Evolutionary conservation across 2,888 invertebrate genomes (phyloP), one percentile per base, ranked within the genome.

Genomic region (Trichopoda pennipes): DNA sequence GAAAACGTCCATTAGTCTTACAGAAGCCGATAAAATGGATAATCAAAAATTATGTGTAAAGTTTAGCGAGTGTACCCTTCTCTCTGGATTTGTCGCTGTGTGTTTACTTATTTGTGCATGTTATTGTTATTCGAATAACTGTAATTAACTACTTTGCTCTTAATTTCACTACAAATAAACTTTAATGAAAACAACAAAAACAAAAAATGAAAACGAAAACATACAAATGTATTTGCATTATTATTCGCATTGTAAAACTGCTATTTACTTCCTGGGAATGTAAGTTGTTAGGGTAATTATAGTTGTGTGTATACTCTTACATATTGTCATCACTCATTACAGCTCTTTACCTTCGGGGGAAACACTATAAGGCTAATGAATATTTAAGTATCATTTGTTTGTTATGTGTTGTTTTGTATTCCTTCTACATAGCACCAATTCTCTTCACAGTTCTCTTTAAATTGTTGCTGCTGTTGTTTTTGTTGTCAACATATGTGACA

Each of bases 371-470:
- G 63, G 63, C 72, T 83, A 84, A 85, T 83, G 78, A 81, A 85
- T 83, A 80, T 69, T 84, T 84, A 80, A 85, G 53, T 75, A 81
- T 58, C 72, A 80, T 81, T 79, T 77, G 72, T 74, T 68, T 66
- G 69, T 81, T 64, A 66, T 28, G 23, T 28, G 2, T 28, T 28
- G 28, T 28, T 2, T 55, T 66, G 74, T 58, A 70, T 66, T 79
- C 60, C 47, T 49, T 55, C 42, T 66, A 12, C 51, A 58, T 28
- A 12, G 16, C 44, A 7, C 19, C 17, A 1, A 1, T 3, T 58
- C 17, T 17, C 28, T 17, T 7, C 14, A 17, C 19, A 10, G n/a
- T 32, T 35, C n/a, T 4, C 6, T 28, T 28, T 28, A 4, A 28
- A 28, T 28, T 28, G 23, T 28, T 28, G 23, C 23, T 28, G 23